Evolutionary conservation across 2,113 vertebrate genomes (phyloP).

Genomic region (Ia io): DNA sequence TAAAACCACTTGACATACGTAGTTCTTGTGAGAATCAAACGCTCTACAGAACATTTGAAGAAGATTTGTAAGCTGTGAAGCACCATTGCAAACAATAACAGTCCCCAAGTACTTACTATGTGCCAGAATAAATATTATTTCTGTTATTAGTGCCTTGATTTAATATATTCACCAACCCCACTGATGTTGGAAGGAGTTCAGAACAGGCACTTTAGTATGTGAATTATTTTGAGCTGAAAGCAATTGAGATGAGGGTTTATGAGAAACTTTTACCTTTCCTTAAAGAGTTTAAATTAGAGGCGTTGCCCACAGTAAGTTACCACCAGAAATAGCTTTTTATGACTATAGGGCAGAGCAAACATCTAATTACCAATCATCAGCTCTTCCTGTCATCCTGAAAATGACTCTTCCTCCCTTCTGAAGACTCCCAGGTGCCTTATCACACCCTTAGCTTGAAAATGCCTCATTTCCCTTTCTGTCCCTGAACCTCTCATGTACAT

Average conservation of each 20-base stretch:
- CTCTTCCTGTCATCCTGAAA: not conserved
- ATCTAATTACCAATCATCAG: no score
- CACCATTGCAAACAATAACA: not conserved
- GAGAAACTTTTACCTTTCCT: not conserved
- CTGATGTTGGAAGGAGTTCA: not conserved
- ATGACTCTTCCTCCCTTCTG: not conserved
- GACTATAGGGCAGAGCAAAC: not conserved
- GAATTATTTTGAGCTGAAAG: not conserved
- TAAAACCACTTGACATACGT: not conserved
- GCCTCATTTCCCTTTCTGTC: not conserved
- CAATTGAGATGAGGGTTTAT: not conserved
- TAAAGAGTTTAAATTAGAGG: not conserved
- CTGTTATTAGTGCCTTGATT: not conserved
- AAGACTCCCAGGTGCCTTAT: not conserved
- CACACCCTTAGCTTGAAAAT: not conserved
- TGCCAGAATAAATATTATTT: not conserved
- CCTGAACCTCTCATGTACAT: not conserved
- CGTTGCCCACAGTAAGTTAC: not conserved
- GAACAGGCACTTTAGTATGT: not conserved
- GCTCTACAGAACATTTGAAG: not conserved
- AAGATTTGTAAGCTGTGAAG: not conserved
- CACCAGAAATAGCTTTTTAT: not conserved
- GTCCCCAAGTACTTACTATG: not conserved
- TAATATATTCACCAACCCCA: not conserved
- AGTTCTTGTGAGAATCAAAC: constrained; percentile 28